These are phyloP conservation scores for Acholoe squamosa DNA, from an alignment of 2,888 invertebrate genomes.

Conservation along the genomic window DNA sequence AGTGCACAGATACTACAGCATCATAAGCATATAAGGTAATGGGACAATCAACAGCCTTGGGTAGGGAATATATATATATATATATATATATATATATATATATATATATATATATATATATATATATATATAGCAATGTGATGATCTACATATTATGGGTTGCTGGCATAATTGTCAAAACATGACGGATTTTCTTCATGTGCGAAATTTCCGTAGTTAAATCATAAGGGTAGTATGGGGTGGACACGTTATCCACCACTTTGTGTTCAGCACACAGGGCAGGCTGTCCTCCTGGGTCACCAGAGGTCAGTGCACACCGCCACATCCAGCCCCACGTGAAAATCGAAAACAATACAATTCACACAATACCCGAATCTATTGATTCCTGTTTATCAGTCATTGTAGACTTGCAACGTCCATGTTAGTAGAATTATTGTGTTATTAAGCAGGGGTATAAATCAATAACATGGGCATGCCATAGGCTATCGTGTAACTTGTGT, in stretches of 20 bases:
- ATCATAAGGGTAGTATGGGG: too few relatives aligned
- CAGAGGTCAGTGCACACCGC: not conserved
- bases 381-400: not conserved
- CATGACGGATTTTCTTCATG: too few relatives aligned
- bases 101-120: constrained; percentile 27
- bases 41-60: too few relatives aligned
- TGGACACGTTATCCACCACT: not conserved
- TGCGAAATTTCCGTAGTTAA: too few relatives aligned
- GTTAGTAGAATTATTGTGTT: too few relatives aligned
- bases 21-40: too few relatives aligned
- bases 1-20: too few relatives aligned
- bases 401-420: not conserved
- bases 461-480: too few relatives aligned
- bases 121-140: constrained; percentile 12
- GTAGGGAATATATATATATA: not conserved
- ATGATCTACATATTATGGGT: too few relatives aligned
- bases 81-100: constrained; percentile 8
- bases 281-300: not conserved
- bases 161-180: too few relatives aligned
- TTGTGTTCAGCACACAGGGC: not conserved
- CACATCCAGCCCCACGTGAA: not conserved
- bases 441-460: too few relatives aligned
- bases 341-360: constrained; percentile 38
- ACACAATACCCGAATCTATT: not conserved
- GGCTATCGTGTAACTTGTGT: too few relatives aligned